Conservation (phyloP, 1,140 invertebrate species). For the Zaprionus tsacasi region DNA sequence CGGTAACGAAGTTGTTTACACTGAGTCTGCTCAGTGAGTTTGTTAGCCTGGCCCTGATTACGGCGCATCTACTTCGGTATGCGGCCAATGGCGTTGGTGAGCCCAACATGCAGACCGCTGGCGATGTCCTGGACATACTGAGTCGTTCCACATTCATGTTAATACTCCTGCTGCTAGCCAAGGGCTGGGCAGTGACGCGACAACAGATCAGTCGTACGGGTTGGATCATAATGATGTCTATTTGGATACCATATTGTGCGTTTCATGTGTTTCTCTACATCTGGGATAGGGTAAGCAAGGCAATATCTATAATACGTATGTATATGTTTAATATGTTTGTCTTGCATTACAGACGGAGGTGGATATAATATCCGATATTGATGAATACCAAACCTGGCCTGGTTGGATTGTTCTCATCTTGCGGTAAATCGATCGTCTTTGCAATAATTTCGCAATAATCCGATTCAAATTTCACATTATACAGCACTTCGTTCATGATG, state of each 20-base stretch:
- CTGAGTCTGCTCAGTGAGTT: constrained; percentile 94
- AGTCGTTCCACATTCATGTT: constrained; percentile 97
- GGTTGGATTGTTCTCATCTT: constrained; percentile 95
- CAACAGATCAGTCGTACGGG: constrained; percentile 92
- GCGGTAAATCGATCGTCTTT: constrained; percentile 51
- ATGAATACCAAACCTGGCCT: constrained; percentile 98
- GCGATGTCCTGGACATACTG: constrained; percentile 96
- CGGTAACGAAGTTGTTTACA: constrained; percentile 96
- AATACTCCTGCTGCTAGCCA: constrained; percentile 95
- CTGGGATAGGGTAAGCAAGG: constrained; percentile 95
- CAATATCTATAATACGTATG: neutral
- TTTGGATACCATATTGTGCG: constrained; percentile 96
- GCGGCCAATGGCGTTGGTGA: constrained; percentile 95
- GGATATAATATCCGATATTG: constrained; percentile 97
- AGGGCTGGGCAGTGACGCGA: constrained; percentile 98
- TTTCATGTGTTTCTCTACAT: constrained; percentile 96
- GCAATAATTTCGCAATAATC: neutral
- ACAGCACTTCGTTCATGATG: constrained; percentile 94
- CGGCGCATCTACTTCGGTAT: constrained; percentile 95
- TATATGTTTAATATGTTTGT: no score
- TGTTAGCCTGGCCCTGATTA: constrained; percentile 92
- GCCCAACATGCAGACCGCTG: constrained; percentile 91
- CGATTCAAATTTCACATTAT: constrained; percentile 71
- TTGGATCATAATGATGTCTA: constrained; percentile 90
- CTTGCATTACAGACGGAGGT: constrained; percentile 91